phyloP scores from a whole-genome alignment of 2,888 invertebrate genomes.

The Tachina lurida region DNA sequence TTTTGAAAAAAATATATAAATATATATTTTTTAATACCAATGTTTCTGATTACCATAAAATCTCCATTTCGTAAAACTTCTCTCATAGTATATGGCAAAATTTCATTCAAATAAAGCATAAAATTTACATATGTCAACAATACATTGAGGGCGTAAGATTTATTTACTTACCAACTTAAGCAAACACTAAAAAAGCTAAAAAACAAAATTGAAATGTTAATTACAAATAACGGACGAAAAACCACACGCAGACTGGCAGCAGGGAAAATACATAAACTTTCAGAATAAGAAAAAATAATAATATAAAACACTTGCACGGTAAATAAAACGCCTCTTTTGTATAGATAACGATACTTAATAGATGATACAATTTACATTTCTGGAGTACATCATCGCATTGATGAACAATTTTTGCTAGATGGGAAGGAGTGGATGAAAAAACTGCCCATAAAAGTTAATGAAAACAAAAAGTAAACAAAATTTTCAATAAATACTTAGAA shows the following conservation, averaged over 20 bases:
- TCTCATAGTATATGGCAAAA: slow-evolving; percentile 2
- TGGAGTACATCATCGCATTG: slow-evolving; percentile 21
- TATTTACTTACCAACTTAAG: slow-evolving; percentile 65
- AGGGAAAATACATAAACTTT: slow-evolving; percentile 12
- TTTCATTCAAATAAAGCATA: slow-evolving; percentile 51
- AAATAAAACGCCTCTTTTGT: slow-evolving; percentile 71
- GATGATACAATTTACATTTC: slow-evolving; percentile 62
- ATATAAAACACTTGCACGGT: slow-evolving; percentile 54
- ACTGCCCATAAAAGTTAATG: slow-evolving; percentile 63
- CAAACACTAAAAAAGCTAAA: slow-evolving; percentile 66
- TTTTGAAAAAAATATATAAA: background rate
- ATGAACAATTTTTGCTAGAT: background rate
- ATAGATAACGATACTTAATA: slow-evolving; percentile 60
- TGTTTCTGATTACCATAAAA: slow-evolving; percentile 22
- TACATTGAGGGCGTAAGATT: slow-evolving; percentile 63
- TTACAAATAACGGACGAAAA: slow-evolving; percentile 58
- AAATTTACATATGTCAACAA: slow-evolving; percentile 75
- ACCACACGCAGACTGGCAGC: slow-evolving; percentile 44
- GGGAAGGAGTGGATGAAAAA: background rate
- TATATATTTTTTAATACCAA: background rate
- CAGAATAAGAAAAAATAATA: background rate
- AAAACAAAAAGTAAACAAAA: slow-evolving; percentile 70
- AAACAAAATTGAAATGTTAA: slow-evolving; percentile 72
- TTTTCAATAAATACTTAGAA: slow-evolving; percentile 58
- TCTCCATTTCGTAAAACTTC: slow-evolving; percentile 25